Evolutionary conservation across 2,888 invertebrate genomes (phyloP).

Genomic region (Protonemura montana): DNA sequence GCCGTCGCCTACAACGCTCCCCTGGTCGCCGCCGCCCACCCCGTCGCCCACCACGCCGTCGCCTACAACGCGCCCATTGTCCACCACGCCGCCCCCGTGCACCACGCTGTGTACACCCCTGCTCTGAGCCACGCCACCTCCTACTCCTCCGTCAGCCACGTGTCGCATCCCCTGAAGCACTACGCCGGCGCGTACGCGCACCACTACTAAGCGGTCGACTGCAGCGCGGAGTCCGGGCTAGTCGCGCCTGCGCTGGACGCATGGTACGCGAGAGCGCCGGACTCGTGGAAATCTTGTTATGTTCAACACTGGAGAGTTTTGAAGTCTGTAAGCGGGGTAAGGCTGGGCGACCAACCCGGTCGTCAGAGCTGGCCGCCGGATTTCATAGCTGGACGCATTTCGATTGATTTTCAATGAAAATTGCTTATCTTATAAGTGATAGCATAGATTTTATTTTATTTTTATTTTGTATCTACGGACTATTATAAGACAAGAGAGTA

Average conservation of each 20-base stretch:
- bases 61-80: slow-evolving; percentile 7
- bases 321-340: not conserved
- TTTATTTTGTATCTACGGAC: too few species aligned
- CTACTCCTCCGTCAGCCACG: not conserved
- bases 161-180: slow-evolving; percentile 7
- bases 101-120: slow-evolving; percentile 20
- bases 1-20: slow-evolving; percentile 43
- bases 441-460: too few species aligned
- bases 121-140: slow-evolving; percentile 16
- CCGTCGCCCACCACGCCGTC: slow-evolving; percentile 30
- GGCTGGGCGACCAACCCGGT: slow-evolving; percentile 12
- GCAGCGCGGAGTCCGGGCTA: not conserved
- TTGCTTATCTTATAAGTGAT: not conserved
- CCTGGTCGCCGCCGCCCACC: slow-evolving; percentile 52
- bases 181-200: slow-evolving; percentile 24
- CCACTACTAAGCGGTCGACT: not conserved
- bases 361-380: slow-evolving; percentile 25
- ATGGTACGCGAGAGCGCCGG: not conserved
- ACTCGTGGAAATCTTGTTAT: not conserved
- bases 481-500: too few species aligned
- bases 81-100: too few species aligned
- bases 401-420: not conserved
- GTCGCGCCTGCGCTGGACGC: too few species aligned
- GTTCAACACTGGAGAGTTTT: slow-evolving; percentile 29
- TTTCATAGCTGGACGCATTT: not conserved